phyloP scores from a whole-genome alignment of 2,113 vertebrate genomes.

The Cebus imitator region DNA sequence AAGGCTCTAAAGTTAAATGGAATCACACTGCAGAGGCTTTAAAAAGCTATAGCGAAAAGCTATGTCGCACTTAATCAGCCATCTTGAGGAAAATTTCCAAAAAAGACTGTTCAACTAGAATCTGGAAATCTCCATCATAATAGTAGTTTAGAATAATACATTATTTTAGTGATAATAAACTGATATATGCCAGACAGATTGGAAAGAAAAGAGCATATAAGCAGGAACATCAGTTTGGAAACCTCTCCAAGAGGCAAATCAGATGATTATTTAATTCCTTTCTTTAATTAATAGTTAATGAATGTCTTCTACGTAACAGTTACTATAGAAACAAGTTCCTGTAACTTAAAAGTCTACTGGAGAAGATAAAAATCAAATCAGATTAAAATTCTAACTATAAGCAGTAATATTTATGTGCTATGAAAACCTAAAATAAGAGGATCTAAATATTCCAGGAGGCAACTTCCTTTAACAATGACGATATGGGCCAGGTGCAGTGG shows the following conservation, averaged over 20 bases:
- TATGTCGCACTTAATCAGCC: too few species aligned
- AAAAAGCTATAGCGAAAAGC: background rate
- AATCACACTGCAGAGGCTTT: background rate
- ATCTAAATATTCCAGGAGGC: background rate
- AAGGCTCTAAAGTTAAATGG: background rate
- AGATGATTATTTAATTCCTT: background rate
- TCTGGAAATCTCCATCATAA: background rate
- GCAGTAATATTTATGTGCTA: background rate
- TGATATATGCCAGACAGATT: background rate
- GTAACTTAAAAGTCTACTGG: background rate
- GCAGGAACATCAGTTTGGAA: background rate
- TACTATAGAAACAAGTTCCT: background rate
- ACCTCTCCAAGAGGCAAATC: background rate
- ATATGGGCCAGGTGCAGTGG: too few species aligned
- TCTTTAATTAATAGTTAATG: background rate
- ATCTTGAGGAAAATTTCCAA: too few species aligned
- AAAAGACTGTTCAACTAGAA: too few species aligned
- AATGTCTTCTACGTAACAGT: background rate
- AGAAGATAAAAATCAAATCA: background rate
- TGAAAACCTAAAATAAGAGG: background rate
- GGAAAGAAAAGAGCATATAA: background rate
- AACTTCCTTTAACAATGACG: background rate
- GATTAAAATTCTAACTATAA: background rate
- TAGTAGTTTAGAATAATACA: background rate
- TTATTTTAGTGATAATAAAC: background rate